Base-by-base conservation (phyloP, 2,113 vertebrate species). In the Neotoma lepida region DNA sequence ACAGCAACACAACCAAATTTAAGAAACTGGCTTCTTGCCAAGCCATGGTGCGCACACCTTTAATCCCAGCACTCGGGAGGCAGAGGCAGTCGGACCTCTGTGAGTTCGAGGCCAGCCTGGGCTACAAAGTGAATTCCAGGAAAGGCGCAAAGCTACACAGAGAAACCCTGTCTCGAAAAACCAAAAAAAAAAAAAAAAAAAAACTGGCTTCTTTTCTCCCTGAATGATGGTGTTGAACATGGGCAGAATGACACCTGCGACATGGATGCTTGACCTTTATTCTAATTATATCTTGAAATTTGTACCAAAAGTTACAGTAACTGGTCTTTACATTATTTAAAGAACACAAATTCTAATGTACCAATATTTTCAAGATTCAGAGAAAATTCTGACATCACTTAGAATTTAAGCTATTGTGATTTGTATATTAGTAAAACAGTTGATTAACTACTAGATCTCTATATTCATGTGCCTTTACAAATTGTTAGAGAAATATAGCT, bases 131-230 rank as follows among this genome's bases (percentile, higher is more conserved):
- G n/a, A n/a, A n/a, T n/a, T n/a, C n/a, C n/a, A n/a, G n/a, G n/a
- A n/a, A n/a, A n/a, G n/a, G n/a, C n/a, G n/a, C n/a, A n/a, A n/a
- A n/a, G n/a, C n/a, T n/a, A n/a, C n/a, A n/a, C n/a, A n/a, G n/a
- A n/a, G n/a, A n/a, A n/a, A n/a, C n/a, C n/a, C n/a, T n/a, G n/a
- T n/a, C n/a, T n/a, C n/a, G n/a, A n/a, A n/a, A n/a, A n/a, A n/a
- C n/a, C n/a, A n/a, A n/a, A n/a, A n/a, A n/a, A n/a, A n/a, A n/a
- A n/a, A n/a, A n/a, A n/a, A n/a, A n/a, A n/a, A 92, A 89, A 44
- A 91, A 92, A 92, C 33, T 46, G 12, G 91, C 41, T 77, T 86
- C 92, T 81, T 35, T 93, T 91, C 51, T 96, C 9, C 51, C 71
- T 92, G 6, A 90, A 13, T 85, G 15, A 64, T 87, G 56, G 15